Percentiles rank a stretch among this genome's conserved stretches.
Conservation (phyloP, 1,140 invertebrate genomes). For the Aphelenchoides avenae region DNA sequence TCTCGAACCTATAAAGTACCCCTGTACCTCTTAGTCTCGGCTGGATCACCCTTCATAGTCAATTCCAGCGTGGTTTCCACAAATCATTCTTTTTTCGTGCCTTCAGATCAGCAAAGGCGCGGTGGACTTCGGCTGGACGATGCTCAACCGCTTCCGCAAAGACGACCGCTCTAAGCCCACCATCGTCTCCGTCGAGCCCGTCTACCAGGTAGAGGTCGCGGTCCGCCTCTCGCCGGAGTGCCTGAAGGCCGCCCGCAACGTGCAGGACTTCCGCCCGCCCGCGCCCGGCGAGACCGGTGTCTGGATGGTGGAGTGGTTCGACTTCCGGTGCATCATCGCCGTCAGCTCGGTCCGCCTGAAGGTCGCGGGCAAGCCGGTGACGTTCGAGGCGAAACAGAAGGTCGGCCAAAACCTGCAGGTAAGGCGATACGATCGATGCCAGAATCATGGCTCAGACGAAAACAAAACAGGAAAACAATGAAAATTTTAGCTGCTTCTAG, state of each 20-base stretch:
- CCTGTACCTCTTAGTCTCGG: neutral
- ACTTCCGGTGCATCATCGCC: slow-evolving; percentile 73
- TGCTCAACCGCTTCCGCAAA: slow-evolving; percentile 82
- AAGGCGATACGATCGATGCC: too few species aligned
- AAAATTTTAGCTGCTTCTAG: too few species aligned
- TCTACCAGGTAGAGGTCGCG: slow-evolving; percentile 31
- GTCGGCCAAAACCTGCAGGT: too few species aligned
- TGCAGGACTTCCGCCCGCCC: slow-evolving; percentile 27
- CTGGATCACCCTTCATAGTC: neutral
- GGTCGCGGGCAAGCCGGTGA: too few species aligned
- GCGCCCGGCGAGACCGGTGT: slow-evolving; percentile 15
- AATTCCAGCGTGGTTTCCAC: too few species aligned
- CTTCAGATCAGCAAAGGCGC: slow-evolving; percentile 81
- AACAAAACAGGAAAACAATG: too few species aligned
- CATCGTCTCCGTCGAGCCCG: slow-evolving; percentile 73
- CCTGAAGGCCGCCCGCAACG: slow-evolving; percentile 11
- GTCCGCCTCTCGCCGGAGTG: slow-evolving; percentile 14
- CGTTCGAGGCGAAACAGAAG: too few species aligned
- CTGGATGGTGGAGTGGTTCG: slow-evolving; percentile 71
- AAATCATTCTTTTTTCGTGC: too few species aligned
- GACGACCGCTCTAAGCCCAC: slow-evolving; percentile 62
- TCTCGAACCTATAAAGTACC: too few species aligned
- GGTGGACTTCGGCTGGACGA: slow-evolving; percentile 89
- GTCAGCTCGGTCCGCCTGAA: slow-evolving; percentile 83
- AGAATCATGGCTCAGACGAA: too few species aligned